Evolutionary conservation across 2,888 invertebrate genomes (phyloP).

Genomic region (Machimus rusticus): DNA sequence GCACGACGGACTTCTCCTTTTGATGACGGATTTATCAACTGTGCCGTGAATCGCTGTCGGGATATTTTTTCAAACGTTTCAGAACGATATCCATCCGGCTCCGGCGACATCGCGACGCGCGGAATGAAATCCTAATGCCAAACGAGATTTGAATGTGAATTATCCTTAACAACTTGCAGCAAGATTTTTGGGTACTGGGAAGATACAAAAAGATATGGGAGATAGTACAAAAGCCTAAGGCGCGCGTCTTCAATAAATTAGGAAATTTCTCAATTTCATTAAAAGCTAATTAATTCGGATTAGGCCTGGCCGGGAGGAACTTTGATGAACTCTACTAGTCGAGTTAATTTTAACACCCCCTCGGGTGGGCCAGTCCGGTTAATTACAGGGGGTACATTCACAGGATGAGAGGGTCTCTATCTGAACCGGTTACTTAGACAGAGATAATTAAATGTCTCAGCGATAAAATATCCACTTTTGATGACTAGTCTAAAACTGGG

Average conservation of each 20-base stretch:
- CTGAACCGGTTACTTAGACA: background rate
- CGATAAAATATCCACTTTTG: background rate
- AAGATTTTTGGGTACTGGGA: background rate
- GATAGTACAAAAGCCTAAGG: background rate
- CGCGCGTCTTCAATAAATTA: background rate
- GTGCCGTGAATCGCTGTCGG: background rate
- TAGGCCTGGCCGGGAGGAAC: background rate
- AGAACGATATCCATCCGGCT: background rate
- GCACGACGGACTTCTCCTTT: background rate
- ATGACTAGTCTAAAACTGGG: constrained; percentile 1
- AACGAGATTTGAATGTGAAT: constrained; percentile 27
- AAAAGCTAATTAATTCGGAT: constrained; percentile 15
- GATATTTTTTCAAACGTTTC: background rate
- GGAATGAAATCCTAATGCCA: background rate
- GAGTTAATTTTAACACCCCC: background rate
- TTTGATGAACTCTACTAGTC: constrained; percentile 1
- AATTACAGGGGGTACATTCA: background rate
- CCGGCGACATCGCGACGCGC: too few relatives aligned
- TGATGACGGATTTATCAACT: background rate
- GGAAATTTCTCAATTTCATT: constrained; percentile 27
- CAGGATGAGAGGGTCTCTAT: background rate
- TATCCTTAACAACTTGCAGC: background rate
- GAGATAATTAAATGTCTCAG: background rate
- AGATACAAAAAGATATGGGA: background rate
- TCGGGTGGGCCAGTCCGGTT: background rate